Conservation (phyloP, 2,113 vertebrate genomes). For the Serilophus lunatus region DNA sequence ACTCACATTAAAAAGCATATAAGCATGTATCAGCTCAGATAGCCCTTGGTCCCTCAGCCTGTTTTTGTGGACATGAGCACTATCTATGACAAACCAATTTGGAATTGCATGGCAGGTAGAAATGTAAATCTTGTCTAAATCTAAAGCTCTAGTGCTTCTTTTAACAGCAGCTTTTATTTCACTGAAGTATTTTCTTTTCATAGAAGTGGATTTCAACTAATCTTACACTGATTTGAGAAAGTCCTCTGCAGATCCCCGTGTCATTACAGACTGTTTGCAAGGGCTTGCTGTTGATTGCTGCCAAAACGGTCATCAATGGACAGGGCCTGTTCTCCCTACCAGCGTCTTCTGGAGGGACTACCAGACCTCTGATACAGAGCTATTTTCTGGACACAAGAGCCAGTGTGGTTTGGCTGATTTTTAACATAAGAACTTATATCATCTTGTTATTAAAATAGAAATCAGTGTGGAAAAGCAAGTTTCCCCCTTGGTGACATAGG, state of each 20-base stretch:
- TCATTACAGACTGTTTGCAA: neutral
- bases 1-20: neutral
- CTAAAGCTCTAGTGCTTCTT: neutral
- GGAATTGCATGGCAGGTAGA: neutral
- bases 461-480: fast-evolving
- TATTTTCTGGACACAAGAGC: neutral
- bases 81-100: neutral
- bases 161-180: neutral
- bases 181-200: neutral
- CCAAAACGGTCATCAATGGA: fast-evolving
- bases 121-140: neutral
- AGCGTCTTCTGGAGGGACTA: neutral
- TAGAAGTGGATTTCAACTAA: neutral
- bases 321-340: neutral
- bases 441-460: no score
- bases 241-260: neutral
- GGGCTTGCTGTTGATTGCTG: neutral
- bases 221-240: neutral
- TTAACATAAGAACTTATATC: neutral
- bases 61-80: neutral
- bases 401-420: neutral
- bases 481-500: fast-evolving
- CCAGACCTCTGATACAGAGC: neutral
- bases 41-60: neutral
- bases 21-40: neutral